phyloP scores from a whole-genome alignment of 2,113 vertebrate species.

The Dissostichus mawsoni region DNA sequence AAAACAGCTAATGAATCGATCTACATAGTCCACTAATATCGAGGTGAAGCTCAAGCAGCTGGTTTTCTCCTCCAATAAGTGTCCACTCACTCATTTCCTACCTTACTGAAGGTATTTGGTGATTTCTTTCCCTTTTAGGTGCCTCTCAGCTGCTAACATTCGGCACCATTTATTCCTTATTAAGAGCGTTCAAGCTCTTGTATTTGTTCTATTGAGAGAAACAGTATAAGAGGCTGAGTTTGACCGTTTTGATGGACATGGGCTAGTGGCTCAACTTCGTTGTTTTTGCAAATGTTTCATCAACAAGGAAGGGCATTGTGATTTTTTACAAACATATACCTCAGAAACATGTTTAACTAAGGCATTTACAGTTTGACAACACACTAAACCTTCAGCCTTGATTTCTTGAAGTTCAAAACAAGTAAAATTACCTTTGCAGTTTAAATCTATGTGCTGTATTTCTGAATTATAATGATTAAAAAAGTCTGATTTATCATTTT shows the following conservation, averaged over 20 bases:
- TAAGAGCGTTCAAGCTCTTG: too few relatives aligned
- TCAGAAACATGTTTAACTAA: neutral
- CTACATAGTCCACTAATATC: constrained; percentile 25
- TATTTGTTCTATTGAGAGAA: neutral
- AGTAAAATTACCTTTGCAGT: neutral
- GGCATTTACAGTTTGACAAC: neutral
- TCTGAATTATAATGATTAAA: neutral
- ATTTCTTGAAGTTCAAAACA: neutral
- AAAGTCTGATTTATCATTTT: neutral
- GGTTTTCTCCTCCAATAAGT: neutral
- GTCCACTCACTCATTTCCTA: constrained; percentile 31
- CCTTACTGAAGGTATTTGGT: neutral
- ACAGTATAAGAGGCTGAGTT: neutral
- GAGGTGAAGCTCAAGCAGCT: constrained; percentile 14
- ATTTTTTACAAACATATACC: neutral
- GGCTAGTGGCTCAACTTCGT: neutral
- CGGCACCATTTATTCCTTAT: neutral
- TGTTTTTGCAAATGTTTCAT: neutral
- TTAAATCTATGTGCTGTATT: neutral
- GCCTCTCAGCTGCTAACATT: neutral
- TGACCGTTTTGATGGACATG: neutral
- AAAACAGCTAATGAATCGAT: constrained; percentile 42
- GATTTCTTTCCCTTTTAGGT: neutral
- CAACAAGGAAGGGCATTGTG: neutral
- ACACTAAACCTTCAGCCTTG: neutral